Percentiles rank a stretch among this genome's conserved stretches.
Conservation (phyloP, 1,140 invertebrate species). For the Pissodes strobi region DNA sequence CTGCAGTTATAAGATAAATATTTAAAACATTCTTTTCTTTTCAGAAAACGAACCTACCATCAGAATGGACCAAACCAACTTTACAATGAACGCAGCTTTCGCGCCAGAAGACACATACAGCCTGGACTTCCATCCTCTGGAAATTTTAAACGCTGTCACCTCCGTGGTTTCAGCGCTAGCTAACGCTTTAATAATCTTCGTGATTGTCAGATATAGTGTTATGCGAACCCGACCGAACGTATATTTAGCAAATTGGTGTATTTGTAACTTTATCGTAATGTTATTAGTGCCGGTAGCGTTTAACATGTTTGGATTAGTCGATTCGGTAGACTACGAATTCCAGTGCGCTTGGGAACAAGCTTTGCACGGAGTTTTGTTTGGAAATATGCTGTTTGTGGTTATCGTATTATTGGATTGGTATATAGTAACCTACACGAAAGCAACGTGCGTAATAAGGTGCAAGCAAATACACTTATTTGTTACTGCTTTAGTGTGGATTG, state of each 20-base stretch:
- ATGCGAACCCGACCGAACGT: slow-evolving; percentile 29
- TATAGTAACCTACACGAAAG: slow-evolving; percentile 10
- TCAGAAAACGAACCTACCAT: too few species aligned
- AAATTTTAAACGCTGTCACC: slow-evolving; percentile 16
- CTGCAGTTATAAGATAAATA: too few species aligned
- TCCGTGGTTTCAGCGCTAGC: slow-evolving; percentile 18
- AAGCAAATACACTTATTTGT: slow-evolving; percentile 5
- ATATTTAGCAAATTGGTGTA: slow-evolving; percentile 38
- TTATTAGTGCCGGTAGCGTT: slow-evolving; percentile 23
- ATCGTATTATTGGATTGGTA: slow-evolving; percentile 39
- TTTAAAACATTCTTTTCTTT: too few species aligned
- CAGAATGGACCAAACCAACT: slow-evolving; percentile 1
- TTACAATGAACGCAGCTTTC: slow-evolving; percentile 24
- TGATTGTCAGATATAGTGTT: slow-evolving; percentile 18
- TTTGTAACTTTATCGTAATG: slow-evolving; percentile 35
- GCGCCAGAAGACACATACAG: slow-evolving; percentile 16
- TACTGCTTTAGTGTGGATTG: slow-evolving; percentile 27
- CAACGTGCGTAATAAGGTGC: slow-evolving; percentile 12
- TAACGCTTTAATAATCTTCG: slow-evolving; percentile 29
- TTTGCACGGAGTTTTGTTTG: slow-evolving; percentile 20
- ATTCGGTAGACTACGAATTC: slow-evolving; percentile 3
- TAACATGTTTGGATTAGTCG: slow-evolving; percentile 27
- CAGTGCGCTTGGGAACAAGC: slow-evolving; percentile 31
- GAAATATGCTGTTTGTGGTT: slow-evolving; percentile 38
- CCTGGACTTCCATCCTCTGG: not conserved